phyloP scores from a whole-genome alignment of 2,797 vertebrate species.

The Anomalospiza imberbis region DNA sequence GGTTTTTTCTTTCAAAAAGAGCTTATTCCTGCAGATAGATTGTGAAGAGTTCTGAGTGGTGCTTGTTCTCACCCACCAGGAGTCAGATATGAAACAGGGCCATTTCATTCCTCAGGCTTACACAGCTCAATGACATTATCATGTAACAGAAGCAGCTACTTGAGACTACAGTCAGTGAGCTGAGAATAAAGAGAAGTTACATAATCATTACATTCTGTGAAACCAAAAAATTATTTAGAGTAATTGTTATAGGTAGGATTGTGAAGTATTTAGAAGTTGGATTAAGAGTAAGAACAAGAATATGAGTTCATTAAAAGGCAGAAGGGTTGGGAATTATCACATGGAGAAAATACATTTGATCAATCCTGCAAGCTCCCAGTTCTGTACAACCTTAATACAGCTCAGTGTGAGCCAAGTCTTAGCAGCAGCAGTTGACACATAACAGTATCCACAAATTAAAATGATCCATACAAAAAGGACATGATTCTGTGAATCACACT shows the following conservation, averaged over 20 bases:
- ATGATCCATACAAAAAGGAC: not conserved
- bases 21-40: not conserved
- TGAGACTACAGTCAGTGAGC: not conserved
- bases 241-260: not conserved
- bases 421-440: not conserved
- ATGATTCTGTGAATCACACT: not conserved
- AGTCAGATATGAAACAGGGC: not conserved
- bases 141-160: constrained; percentile 20
- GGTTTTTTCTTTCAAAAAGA: not conserved
- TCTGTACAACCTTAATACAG: not conserved
- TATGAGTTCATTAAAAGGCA: not conserved
- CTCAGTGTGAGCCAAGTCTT: not conserved
- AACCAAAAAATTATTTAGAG: not conserved
- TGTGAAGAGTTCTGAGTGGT: not conserved
- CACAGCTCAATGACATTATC: not conserved
- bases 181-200: constrained; percentile 22
- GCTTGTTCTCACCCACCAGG: not conserved
- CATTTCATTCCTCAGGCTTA: not conserved
- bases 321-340: not conserved
- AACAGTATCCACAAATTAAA: not conserved
- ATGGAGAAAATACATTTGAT: not conserved
- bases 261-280: not conserved
- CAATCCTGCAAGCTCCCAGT: not conserved
- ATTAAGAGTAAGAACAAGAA: constrained; percentile 9
- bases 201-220: not conserved